Evolutionary conservation across 2,888 invertebrate genomes (phyloP), one percentile per base, ranked within the genome.

Genomic region (Gari tellinella): DNA sequence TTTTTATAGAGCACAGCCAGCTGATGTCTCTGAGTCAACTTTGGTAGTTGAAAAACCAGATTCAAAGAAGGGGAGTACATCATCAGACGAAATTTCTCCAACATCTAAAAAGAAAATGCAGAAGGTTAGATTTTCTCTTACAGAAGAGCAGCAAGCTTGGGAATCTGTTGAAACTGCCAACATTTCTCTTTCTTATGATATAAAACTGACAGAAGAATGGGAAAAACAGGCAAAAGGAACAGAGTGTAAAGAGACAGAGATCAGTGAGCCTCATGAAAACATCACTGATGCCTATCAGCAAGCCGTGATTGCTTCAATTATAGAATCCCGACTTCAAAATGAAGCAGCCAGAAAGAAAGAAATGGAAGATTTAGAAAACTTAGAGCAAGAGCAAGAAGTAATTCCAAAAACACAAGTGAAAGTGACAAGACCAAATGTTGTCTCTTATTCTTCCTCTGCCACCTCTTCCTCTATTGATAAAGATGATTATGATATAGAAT

Each of bases 221-320:
- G 52, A 72, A 55, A 72, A 68, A 37, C 55, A 55, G 17, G 72
- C 72, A 48, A 31, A 23, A 41, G 53, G 38, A 38, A 19, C n/a
- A 25, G n/a, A 15, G 25, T n/a, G 7, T 17, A 17, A 10, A 43
- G 43, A 62, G 4, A 8, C 48, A 38, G 45, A 17, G 31, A 19
- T 5, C 19, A 56, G 10, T 69, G 91, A 91, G 72, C 90, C 91
- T 21, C 88, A 91, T 83, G 88, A 90, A 17, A 75, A 83, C 40
- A 90, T 90, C 38, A 69, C 83, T 45, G 82, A 86, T 45, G 80
- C 86, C 12, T 88, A 90, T 77, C 86, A 88, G 58, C 84, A 86
- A 56, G 82, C 83, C 58, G 90, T 91, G 15, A 86, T 91, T 48
- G 82, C 86, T 23, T 86, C 84, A 38, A 89, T 91, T 21, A 86